Percentiles rank a stretch among this genome's conserved stretches.
Evolutionary conservation across 2,888 invertebrate species (phyloP).

Genomic region (Melinaea menophilus): DNA sequence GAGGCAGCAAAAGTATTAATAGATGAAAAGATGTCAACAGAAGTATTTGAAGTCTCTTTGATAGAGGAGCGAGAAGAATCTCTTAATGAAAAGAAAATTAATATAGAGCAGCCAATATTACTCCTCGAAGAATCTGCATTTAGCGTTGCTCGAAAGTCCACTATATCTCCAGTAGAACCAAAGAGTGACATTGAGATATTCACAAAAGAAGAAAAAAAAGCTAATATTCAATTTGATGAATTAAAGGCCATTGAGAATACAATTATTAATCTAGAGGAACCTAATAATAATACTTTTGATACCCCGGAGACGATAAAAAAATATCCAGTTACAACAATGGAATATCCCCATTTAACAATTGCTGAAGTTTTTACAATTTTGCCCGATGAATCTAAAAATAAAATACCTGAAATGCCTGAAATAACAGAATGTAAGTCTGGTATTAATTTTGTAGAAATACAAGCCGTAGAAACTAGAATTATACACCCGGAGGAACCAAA

Average conservation of each 20-base stretch:
- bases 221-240: constrained; percentile 9
- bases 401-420: not conserved
- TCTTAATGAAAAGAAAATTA: not conserved
- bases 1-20: constrained; percentile 3
- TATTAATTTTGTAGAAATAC: not conserved
- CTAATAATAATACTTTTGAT: not conserved
- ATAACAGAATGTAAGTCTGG: constrained; percentile 7
- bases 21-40: not conserved
- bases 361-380: not conserved
- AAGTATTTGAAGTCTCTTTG: not conserved
- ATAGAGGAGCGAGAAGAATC: constrained; percentile 1
- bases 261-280: not conserved
- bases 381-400: constrained; percentile 9
- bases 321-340: not conserved
- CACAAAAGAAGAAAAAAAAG: constrained; percentile 2
- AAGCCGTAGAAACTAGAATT: constrained; percentile 3
- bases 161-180: constrained; percentile 5
- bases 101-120: not conserved
- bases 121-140: constrained; percentile 6
- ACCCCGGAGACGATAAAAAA: not conserved
- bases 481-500: constrained; percentile 7
- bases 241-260: not conserved
- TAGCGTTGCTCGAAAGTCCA: constrained; percentile 8
- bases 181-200: constrained; percentile 4
- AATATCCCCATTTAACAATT: not conserved